Conservation (phyloP, 2,888 invertebrate species). For the Melanophora roralis region DNA sequence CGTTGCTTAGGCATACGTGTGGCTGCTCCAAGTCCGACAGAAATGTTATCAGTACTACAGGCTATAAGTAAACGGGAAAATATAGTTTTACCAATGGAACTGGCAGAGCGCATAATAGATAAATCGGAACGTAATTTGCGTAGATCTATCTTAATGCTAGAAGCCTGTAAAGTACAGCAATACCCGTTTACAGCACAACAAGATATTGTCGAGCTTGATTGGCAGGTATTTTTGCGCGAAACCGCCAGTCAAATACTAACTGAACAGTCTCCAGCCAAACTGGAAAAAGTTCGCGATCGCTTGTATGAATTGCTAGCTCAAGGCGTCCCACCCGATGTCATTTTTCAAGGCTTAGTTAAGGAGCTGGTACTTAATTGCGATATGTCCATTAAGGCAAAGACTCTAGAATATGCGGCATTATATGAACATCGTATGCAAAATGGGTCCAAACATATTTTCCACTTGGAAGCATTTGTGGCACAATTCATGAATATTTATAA, state of each 20-base stretch:
- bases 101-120: slow-evolving; percentile 87
- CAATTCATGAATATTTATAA: slow-evolving; percentile 97
- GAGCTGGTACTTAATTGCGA: slow-evolving; percentile 94
- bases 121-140: slow-evolving; percentile 92
- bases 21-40: slow-evolving; percentile 88
- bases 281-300: slow-evolving; percentile 90
- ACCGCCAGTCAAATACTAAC: slow-evolving; percentile 91
- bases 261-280: slow-evolving; percentile 90
- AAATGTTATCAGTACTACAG: slow-evolving; percentile 83
- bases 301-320: slow-evolving; percentile 96
- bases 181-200: slow-evolving; percentile 90
- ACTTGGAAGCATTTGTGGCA: slow-evolving; percentile 97
- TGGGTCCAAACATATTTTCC: slow-evolving; percentile 96
- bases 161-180: slow-evolving; percentile 94
- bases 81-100: slow-evolving; percentile 84
- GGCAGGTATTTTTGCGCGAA: slow-evolving; percentile 91
- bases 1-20: slow-evolving; percentile 95
- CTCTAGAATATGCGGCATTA: slow-evolving; percentile 90
- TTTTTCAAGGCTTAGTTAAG: slow-evolving; percentile 90
- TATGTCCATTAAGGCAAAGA: slow-evolving; percentile 89
- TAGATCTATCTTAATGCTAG: slow-evolving; percentile 93
- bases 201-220: slow-evolving; percentile 91
- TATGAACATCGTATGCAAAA: slow-evolving; percentile 95
- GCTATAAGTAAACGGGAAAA: slow-evolving; percentile 89
- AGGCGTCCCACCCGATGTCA: slow-evolving; percentile 94